Evolutionary conservation across 2,797 vertebrate genomes (phyloP).

Genomic region (Neopelma chrysocephalum): DNA sequence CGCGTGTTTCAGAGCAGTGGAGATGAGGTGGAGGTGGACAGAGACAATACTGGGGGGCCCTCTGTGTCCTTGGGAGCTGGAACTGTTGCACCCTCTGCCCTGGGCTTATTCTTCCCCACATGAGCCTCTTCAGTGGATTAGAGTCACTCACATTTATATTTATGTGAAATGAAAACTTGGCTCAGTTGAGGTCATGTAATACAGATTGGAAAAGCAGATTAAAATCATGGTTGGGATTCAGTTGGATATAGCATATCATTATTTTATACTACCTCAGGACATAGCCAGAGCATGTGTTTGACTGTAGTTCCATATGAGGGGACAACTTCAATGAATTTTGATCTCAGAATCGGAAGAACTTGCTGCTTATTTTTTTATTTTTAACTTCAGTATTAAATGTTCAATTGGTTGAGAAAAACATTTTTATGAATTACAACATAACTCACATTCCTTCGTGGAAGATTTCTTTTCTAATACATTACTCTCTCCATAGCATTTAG

Average conservation of each 20-base stretch:
- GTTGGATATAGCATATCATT: neutral
- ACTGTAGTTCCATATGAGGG: neutral
- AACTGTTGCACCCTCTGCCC: neutral
- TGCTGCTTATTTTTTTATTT: neutral
- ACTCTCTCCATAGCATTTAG: neutral
- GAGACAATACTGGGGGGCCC: neutral
- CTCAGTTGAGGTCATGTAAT: neutral
- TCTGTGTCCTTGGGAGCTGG: neutral
- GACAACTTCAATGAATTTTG: neutral
- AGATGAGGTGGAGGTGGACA: neutral
- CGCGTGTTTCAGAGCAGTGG: accelerated
- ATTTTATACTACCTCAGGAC: neutral
- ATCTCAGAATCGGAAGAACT: neutral
- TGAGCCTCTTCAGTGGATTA: neutral
- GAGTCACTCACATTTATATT: neutral
- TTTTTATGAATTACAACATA: neutral
- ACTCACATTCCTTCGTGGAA: neutral
- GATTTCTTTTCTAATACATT: neutral
- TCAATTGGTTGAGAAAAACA: neutral
- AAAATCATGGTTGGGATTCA: neutral
- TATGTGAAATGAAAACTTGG: neutral
- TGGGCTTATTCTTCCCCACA: neutral
- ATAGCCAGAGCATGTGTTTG: neutral
- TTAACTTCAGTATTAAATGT: neutral
- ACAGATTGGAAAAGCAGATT: slow-evolving; percentile 31